Conservation (phyloP, 2,113 vertebrate genomes). For the Ploceus nigricollis region DNA sequence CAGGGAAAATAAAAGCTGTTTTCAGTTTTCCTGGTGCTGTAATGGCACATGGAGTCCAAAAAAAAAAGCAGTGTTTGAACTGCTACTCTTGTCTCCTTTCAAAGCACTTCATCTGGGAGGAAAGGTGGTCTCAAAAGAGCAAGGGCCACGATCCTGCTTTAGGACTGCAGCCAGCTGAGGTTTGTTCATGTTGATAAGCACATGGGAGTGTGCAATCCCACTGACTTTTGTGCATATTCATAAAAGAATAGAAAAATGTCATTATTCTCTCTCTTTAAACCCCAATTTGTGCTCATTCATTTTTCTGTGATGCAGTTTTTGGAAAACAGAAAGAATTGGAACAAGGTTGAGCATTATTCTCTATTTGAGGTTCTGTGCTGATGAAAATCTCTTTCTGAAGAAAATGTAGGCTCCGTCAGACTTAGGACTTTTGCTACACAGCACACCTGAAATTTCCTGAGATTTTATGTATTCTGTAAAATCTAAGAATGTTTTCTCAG, state of each 20-base stretch:
- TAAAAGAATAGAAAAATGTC: not conserved
- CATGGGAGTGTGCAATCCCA: not conserved
- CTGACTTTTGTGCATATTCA: not conserved
- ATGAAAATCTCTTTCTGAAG: not conserved
- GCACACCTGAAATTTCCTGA: not conserved
- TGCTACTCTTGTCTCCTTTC: not conserved
- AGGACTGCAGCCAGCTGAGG: accelerated
- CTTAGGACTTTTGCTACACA: not conserved
- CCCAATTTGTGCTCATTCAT: not conserved
- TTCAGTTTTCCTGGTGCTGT: not conserved
- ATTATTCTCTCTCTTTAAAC: not conserved
- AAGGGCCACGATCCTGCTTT: not conserved
- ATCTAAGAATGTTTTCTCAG: not conserved
- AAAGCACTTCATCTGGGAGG: not conserved
- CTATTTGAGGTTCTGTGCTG: not conserved
- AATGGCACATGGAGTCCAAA: not conserved
- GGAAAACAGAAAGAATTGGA: not conserved
- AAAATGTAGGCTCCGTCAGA: not conserved
- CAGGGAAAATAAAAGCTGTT: not conserved
- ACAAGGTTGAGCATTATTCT: not conserved
- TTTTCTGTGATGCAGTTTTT: not conserved
- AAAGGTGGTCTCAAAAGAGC: not conserved
- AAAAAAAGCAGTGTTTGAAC: not conserved
- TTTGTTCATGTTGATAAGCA: accelerated
- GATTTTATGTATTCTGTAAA: not conserved